These are phyloP conservation scores for Styela plicata DNA, from an alignment of 23 tunicate species.

Conservation along the genomic window DNA sequence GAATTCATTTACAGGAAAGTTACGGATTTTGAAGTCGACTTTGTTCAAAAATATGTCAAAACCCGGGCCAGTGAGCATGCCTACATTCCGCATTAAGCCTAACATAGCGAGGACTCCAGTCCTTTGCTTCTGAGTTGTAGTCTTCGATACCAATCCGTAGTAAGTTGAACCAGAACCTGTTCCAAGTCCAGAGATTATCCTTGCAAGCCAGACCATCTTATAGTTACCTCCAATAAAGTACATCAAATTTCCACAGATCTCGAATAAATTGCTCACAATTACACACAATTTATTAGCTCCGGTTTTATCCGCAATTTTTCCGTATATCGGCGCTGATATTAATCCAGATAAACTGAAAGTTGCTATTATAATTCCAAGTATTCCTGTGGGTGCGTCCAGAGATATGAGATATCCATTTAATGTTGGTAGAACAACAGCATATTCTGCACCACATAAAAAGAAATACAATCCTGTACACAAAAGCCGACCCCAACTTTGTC, in stretches of 20 bases:
- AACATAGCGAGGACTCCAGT: constrained; percentile 60
- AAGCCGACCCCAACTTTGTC: background rate
- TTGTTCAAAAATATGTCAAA: constrained; percentile 49
- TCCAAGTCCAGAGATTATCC: constrained; percentile 81
- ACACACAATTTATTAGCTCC: constrained; percentile 48
- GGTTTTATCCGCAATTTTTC: constrained; percentile 61
- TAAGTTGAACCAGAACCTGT: constrained; percentile 79
- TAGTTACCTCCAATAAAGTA: constrained; percentile 45
- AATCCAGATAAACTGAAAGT: constrained; percentile 79
- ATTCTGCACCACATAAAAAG: constrained; percentile 71
- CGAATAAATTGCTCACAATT: constrained; percentile 56
- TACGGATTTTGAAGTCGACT: constrained; percentile 65
- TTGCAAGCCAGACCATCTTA: constrained; percentile 52
- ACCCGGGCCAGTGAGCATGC: constrained; percentile 79
- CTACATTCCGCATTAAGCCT: constrained; percentile 73
- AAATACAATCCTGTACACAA: constrained; percentile 46
- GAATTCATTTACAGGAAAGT: constrained; percentile 37
- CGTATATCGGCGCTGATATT: constrained; percentile 75
- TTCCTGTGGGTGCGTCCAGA: constrained; percentile 38
- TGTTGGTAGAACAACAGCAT: constrained; percentile 86
- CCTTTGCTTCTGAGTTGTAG: constrained; percentile 59
- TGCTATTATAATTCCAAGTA: constrained; percentile 71
- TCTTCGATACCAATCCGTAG: constrained; percentile 58
- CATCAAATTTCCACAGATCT: constrained; percentile 81
- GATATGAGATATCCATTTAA: constrained; percentile 43